phyloP scores from a whole-genome alignment of 2,113 vertebrate species.

The Serinus canaria region DNA sequence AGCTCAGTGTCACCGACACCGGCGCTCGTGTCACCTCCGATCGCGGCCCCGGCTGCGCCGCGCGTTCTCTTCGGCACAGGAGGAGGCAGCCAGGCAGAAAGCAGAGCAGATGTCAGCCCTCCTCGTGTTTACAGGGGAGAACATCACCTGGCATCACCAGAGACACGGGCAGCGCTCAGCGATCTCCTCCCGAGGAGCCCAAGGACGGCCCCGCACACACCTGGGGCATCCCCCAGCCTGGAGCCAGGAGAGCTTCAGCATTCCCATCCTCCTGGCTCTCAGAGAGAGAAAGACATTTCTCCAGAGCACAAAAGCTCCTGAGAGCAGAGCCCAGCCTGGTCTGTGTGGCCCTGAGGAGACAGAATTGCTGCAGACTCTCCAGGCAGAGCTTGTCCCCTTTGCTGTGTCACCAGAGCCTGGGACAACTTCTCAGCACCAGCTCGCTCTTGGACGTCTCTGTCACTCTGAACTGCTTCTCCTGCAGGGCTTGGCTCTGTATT shows the following conservation, averaged over 20 bases:
- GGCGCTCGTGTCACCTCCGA: background rate
- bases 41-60: background rate
- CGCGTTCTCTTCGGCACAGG: background rate
- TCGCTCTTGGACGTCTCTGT: background rate
- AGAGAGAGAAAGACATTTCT: background rate
- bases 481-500: background rate
- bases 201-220: accelerated
- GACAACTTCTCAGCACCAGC: background rate
- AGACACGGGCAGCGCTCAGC: background rate
- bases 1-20: background rate
- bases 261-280: background rate
- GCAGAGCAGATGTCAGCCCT: slow-evolving; percentile 41
- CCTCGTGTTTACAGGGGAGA: slow-evolving; percentile 9
- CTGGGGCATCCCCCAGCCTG: accelerated
- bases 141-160: slow-evolving; percentile 24
- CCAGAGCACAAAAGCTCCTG: background rate
- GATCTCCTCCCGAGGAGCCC: background rate
- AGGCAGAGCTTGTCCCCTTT: background rate
- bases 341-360: background rate
- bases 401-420: background rate
- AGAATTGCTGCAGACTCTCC: background rate
- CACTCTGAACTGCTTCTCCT: background rate
- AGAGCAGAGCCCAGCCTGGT: background rate
- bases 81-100: slow-evolving; percentile 41
- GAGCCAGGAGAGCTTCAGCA: too few species aligned